phyloP scores from a whole-genome alignment of 2,797 vertebrate species.

The Allobates femoralis region DNA sequence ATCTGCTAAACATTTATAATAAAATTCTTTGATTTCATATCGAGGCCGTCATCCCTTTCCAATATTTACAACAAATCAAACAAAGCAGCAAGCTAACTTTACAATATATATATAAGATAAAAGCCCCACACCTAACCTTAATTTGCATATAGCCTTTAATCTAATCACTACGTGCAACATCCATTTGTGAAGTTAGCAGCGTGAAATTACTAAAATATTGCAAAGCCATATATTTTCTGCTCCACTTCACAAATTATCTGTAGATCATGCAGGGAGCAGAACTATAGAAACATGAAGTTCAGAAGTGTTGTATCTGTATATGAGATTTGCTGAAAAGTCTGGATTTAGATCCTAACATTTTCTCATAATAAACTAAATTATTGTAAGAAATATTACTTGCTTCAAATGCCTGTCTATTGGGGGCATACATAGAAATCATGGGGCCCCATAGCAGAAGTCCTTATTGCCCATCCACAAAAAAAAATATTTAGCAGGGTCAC shows the following conservation, averaged over 20 bases:
- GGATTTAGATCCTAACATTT: neutral
- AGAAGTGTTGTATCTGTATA: constrained; percentile 30
- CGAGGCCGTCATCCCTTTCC: neutral
- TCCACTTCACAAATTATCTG: constrained; percentile 58
- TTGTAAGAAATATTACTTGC: neutral
- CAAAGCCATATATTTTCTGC: constrained; percentile 55
- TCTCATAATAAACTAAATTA: neutral
- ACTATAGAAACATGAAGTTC: constrained; percentile 18
- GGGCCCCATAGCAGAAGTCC: no score
- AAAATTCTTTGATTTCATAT: neutral
- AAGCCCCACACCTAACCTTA: neutral
- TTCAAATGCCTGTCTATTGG: neutral
- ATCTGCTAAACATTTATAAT: no score
- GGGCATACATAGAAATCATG: no score
- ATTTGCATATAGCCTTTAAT: constrained; percentile 52
- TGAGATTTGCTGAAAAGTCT: constrained; percentile 33
- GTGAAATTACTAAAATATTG: constrained; percentile 59
- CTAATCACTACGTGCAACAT: constrained; percentile 43
- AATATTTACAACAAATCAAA: neutral
- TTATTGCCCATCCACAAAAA: no score
- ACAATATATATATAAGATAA: neutral
- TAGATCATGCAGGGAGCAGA: constrained; percentile 47
- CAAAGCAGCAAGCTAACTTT: neutral
- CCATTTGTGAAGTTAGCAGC: constrained; percentile 56
- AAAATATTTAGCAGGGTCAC: no score